These are phyloP conservation scores for Calonectris borealis DNA, from an alignment of 2,113 vertebrate species.

Conservation along the genomic window DNA sequence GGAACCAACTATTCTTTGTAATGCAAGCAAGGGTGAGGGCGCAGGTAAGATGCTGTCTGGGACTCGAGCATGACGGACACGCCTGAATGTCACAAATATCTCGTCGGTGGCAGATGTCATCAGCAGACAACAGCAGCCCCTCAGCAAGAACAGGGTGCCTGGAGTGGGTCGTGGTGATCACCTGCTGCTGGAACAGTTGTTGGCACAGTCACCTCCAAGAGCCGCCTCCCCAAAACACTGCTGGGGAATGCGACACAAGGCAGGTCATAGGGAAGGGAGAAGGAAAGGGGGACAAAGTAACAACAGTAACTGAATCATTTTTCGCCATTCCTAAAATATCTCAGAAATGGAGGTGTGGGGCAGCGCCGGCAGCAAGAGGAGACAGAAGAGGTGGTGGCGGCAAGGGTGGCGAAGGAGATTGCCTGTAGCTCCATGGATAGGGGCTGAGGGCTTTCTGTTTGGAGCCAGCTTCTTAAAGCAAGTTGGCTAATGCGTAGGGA, in stretches of 20 bases:
- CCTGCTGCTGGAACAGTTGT: background rate
- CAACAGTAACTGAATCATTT: background rate
- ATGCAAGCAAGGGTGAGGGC: background rate
- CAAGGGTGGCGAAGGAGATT: background rate
- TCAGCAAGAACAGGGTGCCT: background rate
- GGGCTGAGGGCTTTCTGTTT: background rate
- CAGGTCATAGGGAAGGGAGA: background rate
- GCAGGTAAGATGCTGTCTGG: background rate
- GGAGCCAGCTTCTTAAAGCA: background rate
- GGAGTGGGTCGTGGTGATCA: background rate
- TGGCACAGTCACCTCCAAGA: background rate
- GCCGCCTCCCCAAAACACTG: background rate
- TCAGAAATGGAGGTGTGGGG: background rate
- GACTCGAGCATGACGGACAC: background rate
- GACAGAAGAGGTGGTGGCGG: background rate
- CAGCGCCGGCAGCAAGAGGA: background rate
- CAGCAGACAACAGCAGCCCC: background rate
- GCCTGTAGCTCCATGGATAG: accelerated
- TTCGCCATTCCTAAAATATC: background rate
- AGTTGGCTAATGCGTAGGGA: accelerated
- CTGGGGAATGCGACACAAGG: background rate
- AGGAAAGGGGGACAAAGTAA: background rate
- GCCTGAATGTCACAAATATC: background rate
- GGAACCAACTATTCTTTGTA: background rate
- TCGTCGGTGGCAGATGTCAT: background rate